Percentiles rank a stretch among this genome's conserved stretches.
Conservation (phyloP, 2,888 invertebrate species). For the Neelides folsomi region DNA sequence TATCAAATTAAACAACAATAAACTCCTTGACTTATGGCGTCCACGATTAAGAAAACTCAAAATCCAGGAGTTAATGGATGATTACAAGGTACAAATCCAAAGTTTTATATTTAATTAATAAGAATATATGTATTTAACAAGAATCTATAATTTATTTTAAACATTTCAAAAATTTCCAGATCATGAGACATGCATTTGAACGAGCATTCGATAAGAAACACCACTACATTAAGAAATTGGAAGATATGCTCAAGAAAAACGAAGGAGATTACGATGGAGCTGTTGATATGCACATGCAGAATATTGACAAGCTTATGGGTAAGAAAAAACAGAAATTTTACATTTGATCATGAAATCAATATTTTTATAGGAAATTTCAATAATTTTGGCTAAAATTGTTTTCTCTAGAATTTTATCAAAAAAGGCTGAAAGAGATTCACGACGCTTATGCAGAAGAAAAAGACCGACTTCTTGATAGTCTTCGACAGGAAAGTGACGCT, state of each 20-base stretch:
- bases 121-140: background rate
- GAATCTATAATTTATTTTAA: background rate
- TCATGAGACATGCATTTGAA: slow-evolving; percentile 27
- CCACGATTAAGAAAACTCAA: slow-evolving; percentile 28
- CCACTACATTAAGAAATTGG: slow-evolving; percentile 25
- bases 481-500: slow-evolving; percentile 21
- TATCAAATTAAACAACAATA: slow-evolving; percentile 27
- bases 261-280: slow-evolving; percentile 28
- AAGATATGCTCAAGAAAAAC: slow-evolving; percentile 22
- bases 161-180: slow-evolving; percentile 5
- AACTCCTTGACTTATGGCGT: slow-evolving; percentile 30
- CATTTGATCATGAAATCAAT: background rate
- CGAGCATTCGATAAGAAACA: slow-evolving; percentile 28
- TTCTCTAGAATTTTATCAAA: slow-evolving; percentile 23
- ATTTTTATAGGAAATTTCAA: background rate
- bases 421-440: slow-evolving; percentile 20
- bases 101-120: slow-evolving; percentile 1
- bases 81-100: slow-evolving; percentile 22
- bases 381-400: background rate
- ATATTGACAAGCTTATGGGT: slow-evolving; percentile 30
- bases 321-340: slow-evolving; percentile 1
- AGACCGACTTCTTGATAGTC: slow-evolving; percentile 10
- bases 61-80: slow-evolving; percentile 28
- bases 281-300: slow-evolving; percentile 28
- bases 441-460: slow-evolving; percentile 18